These are phyloP conservation scores for Bombyx mori DNA, from an alignment of 1,140 invertebrate genomes.

Conservation along the genomic window DNA sequence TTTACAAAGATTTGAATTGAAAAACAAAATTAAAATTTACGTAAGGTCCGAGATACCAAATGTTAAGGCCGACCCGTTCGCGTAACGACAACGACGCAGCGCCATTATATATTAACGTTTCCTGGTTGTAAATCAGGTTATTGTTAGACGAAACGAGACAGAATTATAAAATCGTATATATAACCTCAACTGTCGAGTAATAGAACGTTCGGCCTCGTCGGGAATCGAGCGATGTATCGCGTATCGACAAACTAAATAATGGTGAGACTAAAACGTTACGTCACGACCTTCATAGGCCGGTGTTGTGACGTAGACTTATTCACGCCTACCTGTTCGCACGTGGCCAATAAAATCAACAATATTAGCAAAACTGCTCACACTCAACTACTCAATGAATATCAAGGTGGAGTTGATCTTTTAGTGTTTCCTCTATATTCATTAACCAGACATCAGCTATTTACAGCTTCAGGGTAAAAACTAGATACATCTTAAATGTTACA, in stretches of 20 bases:
- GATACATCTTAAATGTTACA: too few species aligned
- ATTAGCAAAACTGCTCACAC: conserved; percentile 16
- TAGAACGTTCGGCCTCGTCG: conserved; percentile 47
- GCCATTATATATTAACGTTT: conserved; percentile 9
- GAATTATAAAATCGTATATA: conserved; percentile 22
- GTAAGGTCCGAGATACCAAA: conserved; percentile 6
- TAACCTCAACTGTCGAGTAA: conserved; percentile 27
- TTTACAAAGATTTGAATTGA: neutral
- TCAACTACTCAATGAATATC: conserved; percentile 4
- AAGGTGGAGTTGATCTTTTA: too few species aligned
- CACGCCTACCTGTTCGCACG: conserved; percentile 44
- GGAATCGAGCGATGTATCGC: conserved; percentile 47
- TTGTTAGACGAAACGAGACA: conserved; percentile 23
- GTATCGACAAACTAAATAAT: conserved; percentile 47
- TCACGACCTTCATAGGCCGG: conserved; percentile 55
- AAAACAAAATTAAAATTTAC: conserved; percentile 9
- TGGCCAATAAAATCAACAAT: conserved; percentile 31
- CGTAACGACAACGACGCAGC: conserved; percentile 4
- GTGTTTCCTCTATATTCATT: too few species aligned
- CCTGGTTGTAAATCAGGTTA: conserved; percentile 20
- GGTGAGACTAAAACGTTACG: conserved; percentile 46
- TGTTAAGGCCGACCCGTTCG: conserved; percentile 10
- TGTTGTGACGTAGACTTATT: conserved; percentile 44
- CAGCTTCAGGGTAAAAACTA: too few species aligned
- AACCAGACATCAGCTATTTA: too few species aligned